Percentiles rank a stretch among this genome's conserved stretches.
phyloP scores from a whole-genome alignment of 2,113 vertebrate species.

The Urocitellus parryii region DNA sequence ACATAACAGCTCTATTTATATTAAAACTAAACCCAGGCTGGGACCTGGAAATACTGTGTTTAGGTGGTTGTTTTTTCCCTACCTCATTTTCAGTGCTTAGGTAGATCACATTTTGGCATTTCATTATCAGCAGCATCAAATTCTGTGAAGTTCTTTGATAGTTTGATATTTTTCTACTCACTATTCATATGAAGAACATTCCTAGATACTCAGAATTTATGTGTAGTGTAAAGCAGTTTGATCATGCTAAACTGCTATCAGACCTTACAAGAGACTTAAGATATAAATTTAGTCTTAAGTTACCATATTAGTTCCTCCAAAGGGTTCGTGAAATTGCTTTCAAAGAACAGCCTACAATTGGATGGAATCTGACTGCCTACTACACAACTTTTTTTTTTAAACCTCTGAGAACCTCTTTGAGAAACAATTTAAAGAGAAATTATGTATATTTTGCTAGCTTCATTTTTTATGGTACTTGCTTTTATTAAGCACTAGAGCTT shows the following conservation, averaged over 20 bases:
- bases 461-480: constrained; percentile 6
- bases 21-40: constrained; percentile 1
- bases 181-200: not conserved
- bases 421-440: constrained; percentile 43
- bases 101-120: constrained; percentile 18
- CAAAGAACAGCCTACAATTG: constrained; percentile 32
- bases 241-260: not conserved
- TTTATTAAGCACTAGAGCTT: not conserved
- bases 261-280: constrained; percentile 8
- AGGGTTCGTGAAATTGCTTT: constrained; percentile 54
- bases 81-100: not conserved
- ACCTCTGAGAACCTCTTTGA: not conserved
- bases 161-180: constrained; percentile 19
- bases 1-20: constrained; percentile 1
- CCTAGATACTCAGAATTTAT: constrained; percentile 21
- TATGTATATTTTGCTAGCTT: constrained; percentile 41
- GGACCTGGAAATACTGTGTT: constrained; percentile 14
- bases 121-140: not conserved
- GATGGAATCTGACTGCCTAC: not conserved
- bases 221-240: constrained; percentile 40
- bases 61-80: not conserved
- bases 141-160: constrained; percentile 30
- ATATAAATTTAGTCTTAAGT: constrained; percentile 44
- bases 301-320: constrained; percentile 33
- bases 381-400: not conserved